Conservation (phyloP, 2,797 vertebrate genomes). For the Myotis pilosus region DNA sequence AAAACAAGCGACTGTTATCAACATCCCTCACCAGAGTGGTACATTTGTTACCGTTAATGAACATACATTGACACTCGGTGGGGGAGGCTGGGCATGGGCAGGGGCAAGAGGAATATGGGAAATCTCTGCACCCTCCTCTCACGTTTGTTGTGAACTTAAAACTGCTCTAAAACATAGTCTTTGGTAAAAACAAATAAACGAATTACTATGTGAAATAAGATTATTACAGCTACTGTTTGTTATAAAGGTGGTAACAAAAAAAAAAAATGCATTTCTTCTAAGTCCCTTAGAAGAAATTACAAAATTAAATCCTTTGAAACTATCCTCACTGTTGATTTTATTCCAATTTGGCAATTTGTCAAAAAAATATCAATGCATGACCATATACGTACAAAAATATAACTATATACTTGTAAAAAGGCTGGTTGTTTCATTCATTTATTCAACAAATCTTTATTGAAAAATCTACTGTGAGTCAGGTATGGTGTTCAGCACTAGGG, state of each 20-base stretch:
- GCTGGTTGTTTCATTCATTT: background rate
- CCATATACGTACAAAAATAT: background rate
- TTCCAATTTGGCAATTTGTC: background rate
- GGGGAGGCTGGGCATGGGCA: too few relatives aligned
- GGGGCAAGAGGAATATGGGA: background rate
- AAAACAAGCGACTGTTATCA: background rate
- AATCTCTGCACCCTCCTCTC: background rate
- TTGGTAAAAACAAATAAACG: background rate
- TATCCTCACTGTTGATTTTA: background rate
- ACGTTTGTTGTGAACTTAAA: background rate
- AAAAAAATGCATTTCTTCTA: background rate
- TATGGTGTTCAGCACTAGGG: background rate
- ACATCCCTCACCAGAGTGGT: background rate
- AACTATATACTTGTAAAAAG: background rate
- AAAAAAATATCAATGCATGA: background rate
- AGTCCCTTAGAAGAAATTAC: background rate
- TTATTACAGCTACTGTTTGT: background rate
- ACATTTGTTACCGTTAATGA: background rate
- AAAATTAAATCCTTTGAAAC: background rate
- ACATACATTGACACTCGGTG: rapidly evolving
- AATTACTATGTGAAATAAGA: background rate
- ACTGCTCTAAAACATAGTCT: background rate
- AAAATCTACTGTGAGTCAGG: background rate
- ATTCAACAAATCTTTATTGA: background rate
- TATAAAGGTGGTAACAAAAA: background rate